Evolutionary conservation across 1,140 invertebrate genomes (phyloP).

Genomic region (Drosophila serrata): DNA sequence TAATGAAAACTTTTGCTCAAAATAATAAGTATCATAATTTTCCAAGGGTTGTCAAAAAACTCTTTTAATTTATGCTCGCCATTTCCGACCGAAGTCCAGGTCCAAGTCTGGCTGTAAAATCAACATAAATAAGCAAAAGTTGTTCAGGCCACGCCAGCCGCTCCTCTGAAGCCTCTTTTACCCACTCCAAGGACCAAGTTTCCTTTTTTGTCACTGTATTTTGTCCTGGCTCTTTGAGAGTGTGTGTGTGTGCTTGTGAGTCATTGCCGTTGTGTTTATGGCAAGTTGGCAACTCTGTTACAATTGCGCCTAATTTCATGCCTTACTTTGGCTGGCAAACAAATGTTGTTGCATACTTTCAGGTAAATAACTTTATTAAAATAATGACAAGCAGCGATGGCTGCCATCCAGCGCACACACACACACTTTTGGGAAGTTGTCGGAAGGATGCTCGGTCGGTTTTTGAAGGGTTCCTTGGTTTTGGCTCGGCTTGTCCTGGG

Average conservation of each 20-base stretch:
- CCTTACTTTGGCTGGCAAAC: conserved; percentile 74
- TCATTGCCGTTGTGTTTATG: conserved; percentile 70
- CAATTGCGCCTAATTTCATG: conserved; percentile 82
- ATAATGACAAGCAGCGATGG: conserved; percentile 73
- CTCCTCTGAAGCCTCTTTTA: conserved; percentile 11
- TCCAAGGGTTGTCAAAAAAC: conserved; percentile 82
- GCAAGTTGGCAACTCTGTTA: conserved; percentile 82
- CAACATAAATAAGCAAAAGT: conserved; percentile 82
- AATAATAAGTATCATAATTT: conserved; percentile 84
- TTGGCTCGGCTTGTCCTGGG: conserved; percentile 12
- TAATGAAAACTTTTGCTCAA: conserved; percentile 71
- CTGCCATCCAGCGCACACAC: conserved; percentile 1
- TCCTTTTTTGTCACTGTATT: conserved; percentile 60
- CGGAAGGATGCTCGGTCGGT: conserved; percentile 36
- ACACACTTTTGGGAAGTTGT: conserved; percentile 22
- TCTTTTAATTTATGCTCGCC: conserved; percentile 82
- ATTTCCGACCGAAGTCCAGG: conserved; percentile 73
- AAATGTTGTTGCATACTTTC: conserved; percentile 82
- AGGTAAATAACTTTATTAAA: conserved; percentile 84
- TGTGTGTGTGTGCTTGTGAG: conserved; percentile 43
- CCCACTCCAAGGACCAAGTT: conserved; percentile 71
- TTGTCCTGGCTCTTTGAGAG: neutral
- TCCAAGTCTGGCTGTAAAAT: conserved; percentile 74
- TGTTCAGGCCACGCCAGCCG: conserved; percentile 32
- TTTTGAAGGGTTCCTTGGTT: conserved; percentile 16